A percentile compares a stretch with the other conserved stretches of the same genome.
Conservation (phyloP, 2,797 vertebrate genomes). For the Paedocypris micromegethes region DNA sequence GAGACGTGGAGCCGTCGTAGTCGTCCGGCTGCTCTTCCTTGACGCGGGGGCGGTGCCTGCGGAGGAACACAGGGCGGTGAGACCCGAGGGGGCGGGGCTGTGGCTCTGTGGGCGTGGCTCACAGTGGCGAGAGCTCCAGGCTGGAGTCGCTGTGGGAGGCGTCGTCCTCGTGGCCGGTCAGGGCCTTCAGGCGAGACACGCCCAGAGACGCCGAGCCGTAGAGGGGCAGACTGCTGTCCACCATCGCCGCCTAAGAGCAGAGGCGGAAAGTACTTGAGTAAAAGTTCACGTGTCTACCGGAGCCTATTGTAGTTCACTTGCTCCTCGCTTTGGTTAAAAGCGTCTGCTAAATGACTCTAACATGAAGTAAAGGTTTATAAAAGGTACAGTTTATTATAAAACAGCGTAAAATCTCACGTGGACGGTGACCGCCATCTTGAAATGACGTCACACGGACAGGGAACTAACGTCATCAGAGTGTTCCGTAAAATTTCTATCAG, state of each 20-base stretch:
- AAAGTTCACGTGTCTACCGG: no score
- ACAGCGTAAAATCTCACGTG: no score
- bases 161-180: conserved; percentile 88
- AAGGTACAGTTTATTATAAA: no score
- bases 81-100: background rate
- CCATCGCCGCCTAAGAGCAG: conserved; percentile 75
- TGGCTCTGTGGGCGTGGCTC: conserved; percentile 53
- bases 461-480: no score
- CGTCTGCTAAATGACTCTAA: no score
- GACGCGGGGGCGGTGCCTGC: conserved; percentile 76
- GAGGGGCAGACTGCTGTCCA: conserved; percentile 79
- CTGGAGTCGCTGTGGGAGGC: conserved; percentile 95
- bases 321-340: no score
- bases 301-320: no score
- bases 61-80: background rate
- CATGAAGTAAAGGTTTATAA: no score
- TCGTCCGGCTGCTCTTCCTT: conserved; percentile 95
- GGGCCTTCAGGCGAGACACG: conserved; percentile 81
- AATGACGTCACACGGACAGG: no score
- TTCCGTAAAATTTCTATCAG: no score
- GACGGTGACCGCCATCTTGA: no score
- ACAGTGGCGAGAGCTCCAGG: conserved; percentile 91
- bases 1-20: conserved; percentile 82
- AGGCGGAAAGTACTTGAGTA: no score
- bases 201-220: conserved; percentile 84